These are phyloP conservation scores for Acromyrmex echinatior DNA, from an alignment of 1,140 invertebrate genomes.

Conservation along the genomic window DNA sequence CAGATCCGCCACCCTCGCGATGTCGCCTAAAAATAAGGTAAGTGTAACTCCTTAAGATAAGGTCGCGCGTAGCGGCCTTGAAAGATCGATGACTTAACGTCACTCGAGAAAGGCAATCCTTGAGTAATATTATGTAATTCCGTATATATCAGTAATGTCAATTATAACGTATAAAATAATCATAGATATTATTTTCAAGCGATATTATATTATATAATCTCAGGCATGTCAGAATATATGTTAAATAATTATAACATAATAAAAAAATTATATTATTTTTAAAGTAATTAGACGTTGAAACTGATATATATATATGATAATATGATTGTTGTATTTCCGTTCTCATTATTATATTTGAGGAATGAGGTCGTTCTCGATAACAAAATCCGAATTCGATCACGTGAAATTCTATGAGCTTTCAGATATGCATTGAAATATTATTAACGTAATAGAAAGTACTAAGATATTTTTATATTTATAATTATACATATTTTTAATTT, in stretches of 20 bases:
- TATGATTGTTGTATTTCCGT: not conserved
- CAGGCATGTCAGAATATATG: not conserved
- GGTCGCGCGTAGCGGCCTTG: not conserved
- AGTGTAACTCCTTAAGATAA: conserved; percentile 2
- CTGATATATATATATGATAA: not conserved
- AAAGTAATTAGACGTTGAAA: not conserved
- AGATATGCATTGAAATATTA: not conserved
- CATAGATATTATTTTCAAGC: not conserved
- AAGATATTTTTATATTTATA: not conserved
- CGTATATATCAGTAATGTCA: not conserved
- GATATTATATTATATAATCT: conserved; percentile 37
- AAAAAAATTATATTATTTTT: not conserved
- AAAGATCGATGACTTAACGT: not conserved
- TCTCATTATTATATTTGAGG: not conserved
- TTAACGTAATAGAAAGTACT: not conserved
- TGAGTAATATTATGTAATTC: conserved; percentile 24
- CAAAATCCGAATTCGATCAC: not conserved
- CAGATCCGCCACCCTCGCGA: conserved; percentile 21
- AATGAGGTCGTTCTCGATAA: not conserved
- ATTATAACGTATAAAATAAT: conserved; percentile 12
- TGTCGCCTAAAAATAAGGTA: conserved; percentile 81
- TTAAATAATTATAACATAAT: not conserved
- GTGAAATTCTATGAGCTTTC: not conserved
- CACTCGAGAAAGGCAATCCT: not conserved
- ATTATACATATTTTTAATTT: not conserved